These are phyloP conservation scores for Lathamus discolor DNA, from an alignment of 2,113 vertebrate genomes.

Conservation along the genomic window DNA sequence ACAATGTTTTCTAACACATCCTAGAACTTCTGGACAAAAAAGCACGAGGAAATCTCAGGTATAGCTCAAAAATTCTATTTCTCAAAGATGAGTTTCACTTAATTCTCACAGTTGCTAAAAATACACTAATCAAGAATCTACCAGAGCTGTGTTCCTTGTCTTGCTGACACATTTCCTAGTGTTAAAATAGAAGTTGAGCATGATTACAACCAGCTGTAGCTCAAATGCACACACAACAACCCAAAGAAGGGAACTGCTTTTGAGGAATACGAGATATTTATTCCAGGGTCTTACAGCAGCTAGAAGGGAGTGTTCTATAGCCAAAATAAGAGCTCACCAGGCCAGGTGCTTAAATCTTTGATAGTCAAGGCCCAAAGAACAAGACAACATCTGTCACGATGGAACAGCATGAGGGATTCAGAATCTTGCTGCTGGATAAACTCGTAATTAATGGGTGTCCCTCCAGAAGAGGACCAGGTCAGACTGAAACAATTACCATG, in stretches of 20 bases:
- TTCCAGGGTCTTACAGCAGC: background rate
- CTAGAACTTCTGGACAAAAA: background rate
- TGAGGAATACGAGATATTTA: background rate
- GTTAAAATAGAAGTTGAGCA: background rate
- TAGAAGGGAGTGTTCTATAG: background rate
- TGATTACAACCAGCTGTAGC: background rate
- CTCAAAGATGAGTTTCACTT: background rate
- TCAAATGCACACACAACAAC: background rate
- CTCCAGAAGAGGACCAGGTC: background rate
- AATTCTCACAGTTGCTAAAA: background rate
- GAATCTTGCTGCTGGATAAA: background rate
- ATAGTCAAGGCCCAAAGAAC: background rate
- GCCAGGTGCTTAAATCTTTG: background rate
- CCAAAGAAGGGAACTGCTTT: background rate
- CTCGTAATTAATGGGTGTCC: background rate
- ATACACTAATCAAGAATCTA: background rate
- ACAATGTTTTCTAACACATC: background rate
- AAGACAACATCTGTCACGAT: background rate
- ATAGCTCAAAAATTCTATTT: background rate
- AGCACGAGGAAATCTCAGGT: background rate
- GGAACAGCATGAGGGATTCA: background rate
- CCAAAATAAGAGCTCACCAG: background rate
- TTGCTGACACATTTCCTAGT: background rate
- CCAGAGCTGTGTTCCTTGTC: background rate
- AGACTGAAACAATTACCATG: constrained; percentile 14